These are phyloP conservation scores for Nasonia oneida DNA, from an alignment of 2,888 invertebrate genomes.

Conservation along the genomic window DNA sequence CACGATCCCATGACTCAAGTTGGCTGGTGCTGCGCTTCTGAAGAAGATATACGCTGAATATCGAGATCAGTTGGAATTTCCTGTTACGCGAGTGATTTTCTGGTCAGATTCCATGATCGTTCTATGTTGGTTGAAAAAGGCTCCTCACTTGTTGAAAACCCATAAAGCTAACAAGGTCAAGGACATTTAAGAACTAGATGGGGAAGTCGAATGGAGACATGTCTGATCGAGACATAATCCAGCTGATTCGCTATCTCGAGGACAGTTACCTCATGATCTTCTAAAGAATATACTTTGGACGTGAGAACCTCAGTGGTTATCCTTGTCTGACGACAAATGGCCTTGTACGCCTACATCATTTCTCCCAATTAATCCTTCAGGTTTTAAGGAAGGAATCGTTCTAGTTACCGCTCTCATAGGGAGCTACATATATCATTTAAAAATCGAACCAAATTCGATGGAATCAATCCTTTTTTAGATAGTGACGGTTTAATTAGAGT, in stretches of 20 bases:
- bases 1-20: background rate
- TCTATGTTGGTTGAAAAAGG: conserved; percentile 60
- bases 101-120: conserved; percentile 62
- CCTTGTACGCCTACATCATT: too few relatives aligned
- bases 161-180: background rate
- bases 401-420: background rate
- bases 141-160: background rate
- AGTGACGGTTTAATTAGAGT: background rate
- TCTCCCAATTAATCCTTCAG: background rate
- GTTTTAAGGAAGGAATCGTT: background rate
- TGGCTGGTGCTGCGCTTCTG: background rate
- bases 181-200: background rate
- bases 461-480: background rate
- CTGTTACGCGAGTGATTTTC: too few relatives aligned
- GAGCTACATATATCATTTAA: background rate
- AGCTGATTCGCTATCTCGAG: background rate
- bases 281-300: background rate
- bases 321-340: too few relatives aligned
- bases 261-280: background rate
- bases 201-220: background rate
- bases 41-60: background rate
- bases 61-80: background rate
- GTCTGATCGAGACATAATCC: background rate
- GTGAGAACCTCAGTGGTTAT: background rate
- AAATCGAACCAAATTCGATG: background rate